These are phyloP conservation scores for Babylonia areolata DNA, from an alignment of 1,140 invertebrate genomes.

Conservation along the genomic window DNA sequence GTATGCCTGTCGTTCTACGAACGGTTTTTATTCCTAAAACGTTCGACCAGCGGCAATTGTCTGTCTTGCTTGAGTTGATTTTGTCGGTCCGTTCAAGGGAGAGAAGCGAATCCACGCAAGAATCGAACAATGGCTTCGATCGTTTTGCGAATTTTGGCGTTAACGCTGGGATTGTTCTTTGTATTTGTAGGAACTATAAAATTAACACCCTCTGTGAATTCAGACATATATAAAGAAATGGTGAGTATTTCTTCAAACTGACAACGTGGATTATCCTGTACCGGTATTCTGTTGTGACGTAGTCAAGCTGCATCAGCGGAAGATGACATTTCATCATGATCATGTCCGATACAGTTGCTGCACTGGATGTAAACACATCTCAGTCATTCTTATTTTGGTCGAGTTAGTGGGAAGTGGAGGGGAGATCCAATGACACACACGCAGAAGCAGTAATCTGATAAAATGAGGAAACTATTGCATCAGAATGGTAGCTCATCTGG, in stretches of 20 bases:
- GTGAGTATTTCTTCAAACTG: conserved; percentile 80
- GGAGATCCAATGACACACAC: too few relatives aligned
- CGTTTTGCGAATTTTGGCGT: conserved; percentile 91
- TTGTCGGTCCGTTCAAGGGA: conserved; percentile 14
- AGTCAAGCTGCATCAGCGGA: too few relatives aligned
- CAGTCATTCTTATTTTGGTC: too few relatives aligned
- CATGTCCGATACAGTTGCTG: too few relatives aligned
- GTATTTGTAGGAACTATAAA: conserved; percentile 96
- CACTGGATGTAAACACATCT: too few relatives aligned
- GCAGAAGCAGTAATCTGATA: too few relatives aligned
- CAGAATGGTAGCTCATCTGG: too few relatives aligned
- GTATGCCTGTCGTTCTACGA: not conserved
- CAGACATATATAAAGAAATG: conserved; percentile 97
- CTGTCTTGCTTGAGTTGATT: not conserved
- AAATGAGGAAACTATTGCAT: too few relatives aligned
- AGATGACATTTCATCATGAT: too few relatives aligned
- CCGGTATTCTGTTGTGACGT: not conserved
- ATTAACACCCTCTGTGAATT: conserved; percentile 91
- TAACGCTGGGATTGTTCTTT: conserved; percentile 95
- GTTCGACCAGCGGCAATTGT: not conserved
- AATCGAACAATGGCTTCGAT: conserved; percentile 61
- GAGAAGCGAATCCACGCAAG: not conserved
- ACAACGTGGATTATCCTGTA: not conserved
- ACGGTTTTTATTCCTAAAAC: not conserved
- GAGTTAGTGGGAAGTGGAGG: too few relatives aligned